phyloP scores from a whole-genome alignment of 37 sponge, comb jelly and placozoan genomes.

The Dysidea cf. avara region DNA sequence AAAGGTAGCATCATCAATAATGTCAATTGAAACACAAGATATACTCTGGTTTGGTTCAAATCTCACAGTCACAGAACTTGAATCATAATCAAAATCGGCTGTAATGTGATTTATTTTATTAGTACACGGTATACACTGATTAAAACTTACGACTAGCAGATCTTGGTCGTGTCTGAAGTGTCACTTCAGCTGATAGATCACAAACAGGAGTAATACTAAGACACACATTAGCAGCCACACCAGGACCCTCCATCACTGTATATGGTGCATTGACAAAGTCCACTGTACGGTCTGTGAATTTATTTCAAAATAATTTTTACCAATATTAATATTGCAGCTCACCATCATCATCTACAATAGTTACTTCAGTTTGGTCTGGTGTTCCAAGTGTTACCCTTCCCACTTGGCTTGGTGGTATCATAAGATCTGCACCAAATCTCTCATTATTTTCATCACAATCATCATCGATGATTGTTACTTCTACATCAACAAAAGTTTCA shows the following conservation, averaged over 20 bases:
- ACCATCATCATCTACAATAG: constrained; percentile 28
- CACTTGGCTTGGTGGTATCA: neutral
- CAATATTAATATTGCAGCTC: neutral
- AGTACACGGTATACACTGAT: neutral
- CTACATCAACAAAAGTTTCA: neutral
- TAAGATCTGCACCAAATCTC: constrained; percentile 26
- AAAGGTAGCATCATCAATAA: constrained; percentile 18
- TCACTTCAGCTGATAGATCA: constrained; percentile 1
- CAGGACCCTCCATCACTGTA: constrained; percentile 13
- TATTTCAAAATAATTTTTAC: neutral
- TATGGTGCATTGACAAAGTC: constrained; percentile 4
- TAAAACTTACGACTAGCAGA: constrained; percentile 20
- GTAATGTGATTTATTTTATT: neutral
- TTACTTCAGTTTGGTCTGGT: constrained; percentile 3
- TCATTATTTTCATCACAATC: constrained; percentile 26
- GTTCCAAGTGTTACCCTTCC: constrained; percentile 6
- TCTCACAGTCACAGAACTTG: neutral
- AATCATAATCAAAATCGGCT: neutral
- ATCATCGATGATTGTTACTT: constrained; percentile 33
- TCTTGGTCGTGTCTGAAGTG: neutral
- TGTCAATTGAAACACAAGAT: neutral
- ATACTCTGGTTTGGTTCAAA: neutral
- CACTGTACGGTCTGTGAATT: neutral
- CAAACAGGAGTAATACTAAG: constrained; percentile 3
- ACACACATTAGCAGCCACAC: constrained; percentile 5